A percentile compares a stretch with the other conserved stretches of the same genome.
These are phyloP conservation scores for Capricornis sumatraensis DNA, from an alignment of 2,113 vertebrate species.

Conservation along the genomic window DNA sequence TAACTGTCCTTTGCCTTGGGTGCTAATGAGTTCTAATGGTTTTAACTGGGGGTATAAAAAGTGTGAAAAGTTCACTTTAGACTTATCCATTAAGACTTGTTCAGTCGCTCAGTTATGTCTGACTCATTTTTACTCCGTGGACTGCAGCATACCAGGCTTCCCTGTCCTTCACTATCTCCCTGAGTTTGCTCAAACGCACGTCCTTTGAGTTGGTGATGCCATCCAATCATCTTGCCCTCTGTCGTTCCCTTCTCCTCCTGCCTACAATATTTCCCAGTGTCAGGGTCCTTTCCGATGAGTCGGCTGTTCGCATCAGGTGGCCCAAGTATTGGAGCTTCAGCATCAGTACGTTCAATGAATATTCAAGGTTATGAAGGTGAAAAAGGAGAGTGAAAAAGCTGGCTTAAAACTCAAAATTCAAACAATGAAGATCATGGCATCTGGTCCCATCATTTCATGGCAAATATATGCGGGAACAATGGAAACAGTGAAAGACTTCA, in stretches of 20 bases:
- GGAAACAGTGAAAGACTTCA: background rate
- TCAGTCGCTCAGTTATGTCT: background rate
- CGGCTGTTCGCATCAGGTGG: background rate
- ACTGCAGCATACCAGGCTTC: background rate
- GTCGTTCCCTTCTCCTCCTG: background rate
- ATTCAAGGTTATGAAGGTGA: background rate
- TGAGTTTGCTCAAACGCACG: background rate
- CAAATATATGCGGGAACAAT: background rate
- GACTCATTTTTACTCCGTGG: background rate
- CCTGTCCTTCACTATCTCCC: background rate
- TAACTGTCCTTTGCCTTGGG: background rate
- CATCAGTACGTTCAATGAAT: background rate
- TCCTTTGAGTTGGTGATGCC: background rate
- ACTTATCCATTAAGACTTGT: background rate
- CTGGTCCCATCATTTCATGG: background rate
- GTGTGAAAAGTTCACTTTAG: background rate
- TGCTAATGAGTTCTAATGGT: background rate
- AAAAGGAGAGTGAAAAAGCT: background rate
- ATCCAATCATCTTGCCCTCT: background rate
- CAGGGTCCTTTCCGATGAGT: background rate
- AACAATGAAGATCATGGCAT: background rate
- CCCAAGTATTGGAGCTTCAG: background rate
- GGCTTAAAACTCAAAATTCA: background rate
- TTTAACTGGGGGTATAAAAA: background rate
- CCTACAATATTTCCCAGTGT: background rate